phyloP scores from a whole-genome alignment of 2,797 vertebrate genomes.

The Morus bassanus region DNA sequence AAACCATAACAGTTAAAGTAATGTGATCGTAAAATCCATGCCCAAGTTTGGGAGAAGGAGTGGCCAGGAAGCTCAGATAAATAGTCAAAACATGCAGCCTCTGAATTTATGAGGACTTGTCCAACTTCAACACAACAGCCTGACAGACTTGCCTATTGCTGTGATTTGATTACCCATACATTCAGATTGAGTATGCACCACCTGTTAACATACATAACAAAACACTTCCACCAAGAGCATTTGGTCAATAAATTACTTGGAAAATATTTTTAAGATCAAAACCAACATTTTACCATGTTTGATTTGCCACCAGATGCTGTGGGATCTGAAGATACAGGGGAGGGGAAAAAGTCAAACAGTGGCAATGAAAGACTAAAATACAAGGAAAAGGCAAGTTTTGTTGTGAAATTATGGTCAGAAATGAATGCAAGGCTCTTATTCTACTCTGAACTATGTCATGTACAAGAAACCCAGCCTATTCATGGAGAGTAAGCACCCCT shows the following conservation, averaged over 20 bases:
- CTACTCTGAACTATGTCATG: not conserved
- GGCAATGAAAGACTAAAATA: not conserved
- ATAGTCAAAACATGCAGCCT: not conserved
- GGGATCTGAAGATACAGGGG: not conserved
- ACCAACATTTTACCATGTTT: conserved; percentile 5
- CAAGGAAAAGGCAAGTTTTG: not conserved
- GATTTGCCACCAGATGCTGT: conserved; percentile 55
- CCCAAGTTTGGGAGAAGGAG: not conserved
- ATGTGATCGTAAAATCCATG: not conserved
- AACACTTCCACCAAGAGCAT: conserved; percentile 38
- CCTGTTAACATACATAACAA: conserved; percentile 34
- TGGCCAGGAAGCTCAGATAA: not conserved
- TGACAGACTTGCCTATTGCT: not conserved
- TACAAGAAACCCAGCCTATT: not conserved
- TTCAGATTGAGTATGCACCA: not conserved
- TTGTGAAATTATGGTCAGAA: not conserved
- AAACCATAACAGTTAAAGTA: not conserved
- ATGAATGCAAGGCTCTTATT: not conserved
- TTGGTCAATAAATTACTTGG: conserved; percentile 62
- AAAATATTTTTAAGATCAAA: conserved; percentile 57
- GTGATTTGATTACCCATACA: not conserved
- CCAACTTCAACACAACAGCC: not conserved
- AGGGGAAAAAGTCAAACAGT: not conserved
- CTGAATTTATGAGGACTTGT: not conserved
- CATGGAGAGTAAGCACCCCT: not conserved